Percentiles rank a stretch among this genome's conserved stretches.
Evolutionary conservation across 1,140 invertebrate species (phyloP).

Genomic region (Cydia pomonella): DNA sequence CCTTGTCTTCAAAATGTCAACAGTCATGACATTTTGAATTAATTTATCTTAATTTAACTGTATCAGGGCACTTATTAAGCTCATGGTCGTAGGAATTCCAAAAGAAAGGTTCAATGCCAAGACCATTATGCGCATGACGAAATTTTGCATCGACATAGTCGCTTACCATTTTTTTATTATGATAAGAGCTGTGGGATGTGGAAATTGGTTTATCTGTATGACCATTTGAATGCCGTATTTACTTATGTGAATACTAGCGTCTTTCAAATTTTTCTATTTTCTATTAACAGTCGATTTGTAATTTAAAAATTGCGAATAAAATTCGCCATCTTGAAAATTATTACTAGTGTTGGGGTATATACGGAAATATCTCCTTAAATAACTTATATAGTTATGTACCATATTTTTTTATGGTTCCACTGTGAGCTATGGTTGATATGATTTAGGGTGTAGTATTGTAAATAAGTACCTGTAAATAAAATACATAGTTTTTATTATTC

Average conservation of each 20-base stretch:
- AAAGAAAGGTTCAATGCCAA: slow-evolving; percentile 11
- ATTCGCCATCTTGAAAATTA: background rate
- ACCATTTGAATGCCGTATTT: background rate
- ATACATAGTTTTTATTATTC: background rate
- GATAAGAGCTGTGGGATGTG: background rate
- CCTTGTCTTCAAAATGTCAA: slow-evolving; percentile 19
- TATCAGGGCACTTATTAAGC: slow-evolving; percentile 13
- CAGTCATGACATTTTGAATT: slow-evolving; percentile 26
- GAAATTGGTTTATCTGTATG: background rate
- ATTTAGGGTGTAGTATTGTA: slow-evolving; percentile 2
- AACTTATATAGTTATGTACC: slow-evolving; percentile 20
- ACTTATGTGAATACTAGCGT: background rate
- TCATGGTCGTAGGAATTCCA: slow-evolving; percentile 1
- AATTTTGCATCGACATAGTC: background rate
- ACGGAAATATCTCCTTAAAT: slow-evolving; percentile 11
- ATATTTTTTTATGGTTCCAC: slow-evolving; percentile 36
- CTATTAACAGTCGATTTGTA: background rate
- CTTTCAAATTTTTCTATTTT: background rate
- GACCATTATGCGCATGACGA: background rate
- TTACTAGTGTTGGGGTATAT: background rate
- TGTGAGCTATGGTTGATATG: slow-evolving; percentile 40
- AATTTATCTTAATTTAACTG: slow-evolving; percentile 19
- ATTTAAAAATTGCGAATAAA: background rate
- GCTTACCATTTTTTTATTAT: background rate
- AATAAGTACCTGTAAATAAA: slow-evolving; percentile 23